These are phyloP conservation scores for Salvelinus alpinus DNA, from an alignment of 2,113 vertebrate species.

Conservation along the genomic window DNA sequence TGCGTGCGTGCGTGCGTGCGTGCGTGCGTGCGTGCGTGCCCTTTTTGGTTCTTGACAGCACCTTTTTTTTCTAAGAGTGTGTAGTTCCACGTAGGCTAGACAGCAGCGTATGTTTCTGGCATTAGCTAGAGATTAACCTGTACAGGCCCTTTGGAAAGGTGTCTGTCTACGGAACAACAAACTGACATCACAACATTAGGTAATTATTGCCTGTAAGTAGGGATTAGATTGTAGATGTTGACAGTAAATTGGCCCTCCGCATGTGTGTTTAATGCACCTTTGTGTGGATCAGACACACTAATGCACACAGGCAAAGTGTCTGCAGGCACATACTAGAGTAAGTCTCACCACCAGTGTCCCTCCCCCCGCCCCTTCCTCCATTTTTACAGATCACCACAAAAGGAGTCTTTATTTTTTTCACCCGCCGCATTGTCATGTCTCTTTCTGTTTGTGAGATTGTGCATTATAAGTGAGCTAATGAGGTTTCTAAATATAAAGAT, in stretches of 20 bases:
- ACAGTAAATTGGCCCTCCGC: conserved; percentile 66
- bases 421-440: not conserved
- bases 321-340: not conserved
- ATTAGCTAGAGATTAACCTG: conserved; percentile 16
- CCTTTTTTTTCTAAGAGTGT: not conserved
- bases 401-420: conserved; percentile 3
- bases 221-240: conserved; percentile 68
- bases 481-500: conserved; percentile 59
- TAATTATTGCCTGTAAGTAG: conserved; percentile 70
- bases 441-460: conserved; percentile 37
- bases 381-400: conserved; percentile 36
- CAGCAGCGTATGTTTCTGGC: conserved; percentile 8
- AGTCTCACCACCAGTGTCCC: conserved; percentile 5
- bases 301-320: conserved; percentile 35
- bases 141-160: conserved; percentile 23
- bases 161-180: conserved; percentile 45
- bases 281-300: conserved; percentile 57
- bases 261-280: conserved; percentile 55
- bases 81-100: not conserved
- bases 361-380: conserved; percentile 8
- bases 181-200: conserved; percentile 39
- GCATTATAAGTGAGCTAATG: conserved; percentile 46
- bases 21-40: not conserved
- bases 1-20: conserved; percentile 21
- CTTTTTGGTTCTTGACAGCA: not conserved